Evolutionary conservation across 2,797 vertebrate species (phyloP).

Genomic region (Anabas testudineus): DNA sequence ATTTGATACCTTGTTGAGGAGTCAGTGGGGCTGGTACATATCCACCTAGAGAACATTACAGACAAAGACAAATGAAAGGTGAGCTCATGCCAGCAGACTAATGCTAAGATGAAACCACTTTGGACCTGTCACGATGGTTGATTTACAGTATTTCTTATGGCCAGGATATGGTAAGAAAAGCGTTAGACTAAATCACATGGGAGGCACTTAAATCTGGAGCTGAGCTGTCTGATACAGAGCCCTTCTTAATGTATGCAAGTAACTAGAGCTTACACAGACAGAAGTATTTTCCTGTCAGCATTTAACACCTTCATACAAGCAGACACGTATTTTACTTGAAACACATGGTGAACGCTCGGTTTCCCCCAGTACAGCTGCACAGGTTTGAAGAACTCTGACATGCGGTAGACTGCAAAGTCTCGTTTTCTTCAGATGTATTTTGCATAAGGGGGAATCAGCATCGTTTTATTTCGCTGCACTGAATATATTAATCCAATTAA

Average conservation of each 20-base stretch:
- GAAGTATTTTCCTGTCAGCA: not conserved
- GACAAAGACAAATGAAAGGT: slow-evolving; percentile 44
- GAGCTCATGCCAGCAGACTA: slow-evolving; percentile 20
- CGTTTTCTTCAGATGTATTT: slow-evolving; percentile 1
- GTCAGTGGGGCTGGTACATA: slow-evolving; percentile 80
- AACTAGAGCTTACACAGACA: not conserved
- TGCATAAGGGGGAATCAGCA: slow-evolving; percentile 7
- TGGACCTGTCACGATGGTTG: slow-evolving; percentile 15
- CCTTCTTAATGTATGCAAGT: slow-evolving; percentile 2
- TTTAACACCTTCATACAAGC: not conserved
- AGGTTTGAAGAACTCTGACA: slow-evolving; percentile 14
- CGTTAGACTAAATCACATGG: slow-evolving; percentile 18
- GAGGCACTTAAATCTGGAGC: slow-evolving; percentile 27
- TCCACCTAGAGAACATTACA: slow-evolving; percentile 69
- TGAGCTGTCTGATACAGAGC: slow-evolving; percentile 31
- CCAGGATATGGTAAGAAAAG: slow-evolving; percentile 20
- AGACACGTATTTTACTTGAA: not conserved
- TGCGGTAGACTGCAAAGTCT: not conserved
- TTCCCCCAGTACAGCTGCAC: not conserved
- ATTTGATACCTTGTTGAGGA: slow-evolving; percentile 83
- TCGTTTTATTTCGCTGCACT: not conserved
- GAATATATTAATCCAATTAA: slow-evolving; percentile 14
- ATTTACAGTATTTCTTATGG: slow-evolving; percentile 13
- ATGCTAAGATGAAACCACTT: slow-evolving; percentile 24
- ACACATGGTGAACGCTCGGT: not conserved